Evolutionary conservation across 2,888 invertebrate species (phyloP).

Genomic region (Caenorhabditis afra): DNA sequence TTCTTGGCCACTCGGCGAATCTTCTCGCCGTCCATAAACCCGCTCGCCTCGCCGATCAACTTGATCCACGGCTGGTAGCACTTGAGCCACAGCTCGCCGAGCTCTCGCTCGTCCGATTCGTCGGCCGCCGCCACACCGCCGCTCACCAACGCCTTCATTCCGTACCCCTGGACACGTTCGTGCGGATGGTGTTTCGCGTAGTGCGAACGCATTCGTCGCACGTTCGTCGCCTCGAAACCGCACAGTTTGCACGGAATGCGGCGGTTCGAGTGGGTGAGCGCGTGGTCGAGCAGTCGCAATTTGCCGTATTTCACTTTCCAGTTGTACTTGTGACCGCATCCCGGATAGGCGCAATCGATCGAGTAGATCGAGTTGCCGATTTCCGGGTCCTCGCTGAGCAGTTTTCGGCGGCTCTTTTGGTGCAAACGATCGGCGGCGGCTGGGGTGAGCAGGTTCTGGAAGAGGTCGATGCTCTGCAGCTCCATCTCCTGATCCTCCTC

Average conservation of each 20-base stretch:
- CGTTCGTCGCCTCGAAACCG: conserved; percentile 40
- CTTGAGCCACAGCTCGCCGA: conserved; percentile 25
- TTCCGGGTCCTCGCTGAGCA: conserved; percentile 22
- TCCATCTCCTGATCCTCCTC: conserved; percentile 2
- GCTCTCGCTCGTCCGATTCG: conserved; percentile 1
- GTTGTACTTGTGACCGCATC: conserved; percentile 36
- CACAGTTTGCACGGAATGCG: conserved; percentile 47
- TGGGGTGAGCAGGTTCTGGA: not conserved
- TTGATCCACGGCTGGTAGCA: conserved; percentile 21
- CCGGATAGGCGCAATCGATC: conserved; percentile 34
- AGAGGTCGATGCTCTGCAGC: conserved; percentile 3
- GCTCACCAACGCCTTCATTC: conserved; percentile 50
- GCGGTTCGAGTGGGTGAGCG: conserved; percentile 32
- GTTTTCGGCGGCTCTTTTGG: not conserved
- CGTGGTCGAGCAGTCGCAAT: conserved; percentile 53
- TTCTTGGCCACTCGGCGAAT: too few relatives aligned
- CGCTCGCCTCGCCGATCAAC: conserved; percentile 35
- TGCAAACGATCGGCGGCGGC: not conserved
- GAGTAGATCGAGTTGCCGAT: conserved; percentile 12
- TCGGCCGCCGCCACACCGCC: not conserved
- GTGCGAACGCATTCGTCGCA: conserved; percentile 50
- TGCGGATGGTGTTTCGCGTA: conserved; percentile 44
- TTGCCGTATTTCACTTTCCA: conserved; percentile 58
- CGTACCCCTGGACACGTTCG: conserved; percentile 41
- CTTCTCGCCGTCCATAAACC: conserved; percentile 20